Evolutionary conservation across 2,888 invertebrate genomes (phyloP).

Genomic region (Amphipyra berbera): DNA sequence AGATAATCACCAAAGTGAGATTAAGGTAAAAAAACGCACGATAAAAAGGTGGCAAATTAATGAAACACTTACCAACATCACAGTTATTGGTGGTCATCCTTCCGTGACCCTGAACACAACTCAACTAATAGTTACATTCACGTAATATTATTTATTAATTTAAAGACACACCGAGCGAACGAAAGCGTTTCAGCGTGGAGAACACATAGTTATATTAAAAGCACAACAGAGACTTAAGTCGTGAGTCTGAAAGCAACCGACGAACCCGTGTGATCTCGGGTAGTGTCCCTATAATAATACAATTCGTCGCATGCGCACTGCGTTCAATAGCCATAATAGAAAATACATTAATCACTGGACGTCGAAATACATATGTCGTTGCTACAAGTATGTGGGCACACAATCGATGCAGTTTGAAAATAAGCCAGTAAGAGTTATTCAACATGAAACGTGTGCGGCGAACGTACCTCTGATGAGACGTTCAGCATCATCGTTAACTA

Average conservation of each 20-base stretch:
- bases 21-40: neutral
- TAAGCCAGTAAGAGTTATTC: slow-evolving; percentile 74
- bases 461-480: slow-evolving; percentile 45
- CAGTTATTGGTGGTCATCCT: slow-evolving; percentile 66
- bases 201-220: slow-evolving; percentile 64
- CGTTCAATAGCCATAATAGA: slow-evolving; percentile 84
- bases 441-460: slow-evolving; percentile 70
- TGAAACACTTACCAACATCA: slow-evolving; percentile 66
- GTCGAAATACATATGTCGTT: slow-evolving; percentile 72
- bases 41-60: neutral
- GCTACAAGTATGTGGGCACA: slow-evolving; percentile 66
- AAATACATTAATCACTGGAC: slow-evolving; percentile 82
- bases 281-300: slow-evolving; percentile 80
- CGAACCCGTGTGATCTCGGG: slow-evolving; percentile 75
- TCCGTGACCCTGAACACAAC: slow-evolving; percentile 36
- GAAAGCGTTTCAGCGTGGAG: slow-evolving; percentile 52
- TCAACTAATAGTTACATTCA: slow-evolving; percentile 49
- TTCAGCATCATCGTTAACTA: slow-evolving; percentile 27
- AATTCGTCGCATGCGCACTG: slow-evolving; percentile 84
- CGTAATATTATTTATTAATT: slow-evolving; percentile 51
- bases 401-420: slow-evolving; percentile 83
- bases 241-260: slow-evolving; percentile 60
- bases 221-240: slow-evolving; percentile 64
- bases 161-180: slow-evolving; percentile 33
- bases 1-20: neutral